Evolutionary conservation across 2,797 vertebrate genomes (phyloP).

Genomic region (Strix occidentalis): DNA sequence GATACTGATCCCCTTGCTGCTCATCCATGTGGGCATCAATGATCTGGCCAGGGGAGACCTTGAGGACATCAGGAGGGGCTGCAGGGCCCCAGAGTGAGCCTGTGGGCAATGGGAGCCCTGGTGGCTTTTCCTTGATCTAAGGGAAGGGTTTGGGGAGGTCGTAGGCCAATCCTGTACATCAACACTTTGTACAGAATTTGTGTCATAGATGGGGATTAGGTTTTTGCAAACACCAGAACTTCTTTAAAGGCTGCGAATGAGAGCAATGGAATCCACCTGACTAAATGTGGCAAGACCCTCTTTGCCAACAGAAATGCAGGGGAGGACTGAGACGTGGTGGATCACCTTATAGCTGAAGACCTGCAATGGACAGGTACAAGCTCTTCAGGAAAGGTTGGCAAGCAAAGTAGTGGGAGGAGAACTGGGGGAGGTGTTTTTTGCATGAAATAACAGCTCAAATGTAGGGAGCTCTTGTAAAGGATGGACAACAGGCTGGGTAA

Average conservation of each 20-base stretch:
- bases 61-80: background rate
- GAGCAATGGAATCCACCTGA: background rate
- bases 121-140: background rate
- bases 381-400: background rate
- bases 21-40: background rate
- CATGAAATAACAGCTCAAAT: background rate
- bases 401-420: background rate
- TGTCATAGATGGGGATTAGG: background rate
- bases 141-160: background rate
- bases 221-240: background rate
- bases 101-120: background rate
- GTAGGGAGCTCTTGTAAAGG: background rate
- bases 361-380: background rate
- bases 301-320: background rate
- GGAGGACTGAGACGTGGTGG: background rate
- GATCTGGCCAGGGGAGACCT: background rate
- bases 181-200: background rate
- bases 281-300: background rate
- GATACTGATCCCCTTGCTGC: background rate
- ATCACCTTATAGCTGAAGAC: background rate
- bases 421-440: background rate
- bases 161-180: background rate
- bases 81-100: background rate
- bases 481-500: background rate
- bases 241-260: background rate